Base-by-base conservation (phyloP, 2,888 invertebrate genomes). In the Cylindroiulus punctatus region DNA sequence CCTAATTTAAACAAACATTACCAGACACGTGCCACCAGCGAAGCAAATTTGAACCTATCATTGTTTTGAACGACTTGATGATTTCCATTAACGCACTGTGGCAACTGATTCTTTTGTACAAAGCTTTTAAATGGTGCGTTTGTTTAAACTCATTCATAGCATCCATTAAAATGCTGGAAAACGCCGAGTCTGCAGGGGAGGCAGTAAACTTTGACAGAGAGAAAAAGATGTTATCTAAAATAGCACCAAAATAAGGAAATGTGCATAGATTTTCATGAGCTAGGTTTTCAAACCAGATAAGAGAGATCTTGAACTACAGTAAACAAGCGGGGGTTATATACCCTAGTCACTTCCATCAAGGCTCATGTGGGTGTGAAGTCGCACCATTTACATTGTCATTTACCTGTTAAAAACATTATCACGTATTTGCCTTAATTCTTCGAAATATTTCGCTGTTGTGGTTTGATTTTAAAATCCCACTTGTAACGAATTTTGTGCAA, bases 221-320 rank as follows among this genome's bases (percentile, higher is more conserved):
- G 65, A 65, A 65, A 65, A 22, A 65, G 26, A 65, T 65, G 65
- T 65, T 65, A 26, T 26, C 65, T 10, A 65, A 65, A 65, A 65
- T 26, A 65, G 22, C 65, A 26, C 65, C 3, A 52, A 52, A 17
- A n/a, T 52, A n/a, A 65, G 65, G 26, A 65, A 22, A 26, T 65
- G 22, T 0, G 65, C 26, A 10, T 65, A n/a, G 52, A 57, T 19
- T 65, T 65, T 17, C 8, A 26, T 26, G 26, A 0, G 22, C 26
- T 65, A 65, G 65, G 26, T 10, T 65, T 65, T 26, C n/a, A n/a
- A 22, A 26, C 65, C 65, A 65, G 65, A 26, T 26, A 26, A 26
- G 8, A 19, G 8, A 65, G 65, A 19, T 65, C 2, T 52, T 52
- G n/a, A 19, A 17, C 19, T 52, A 52, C 52, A 65, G 65, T 8